Evolutionary conservation across 2,888 invertebrate species (phyloP).

Genomic region (Drosophila yooni): DNA sequence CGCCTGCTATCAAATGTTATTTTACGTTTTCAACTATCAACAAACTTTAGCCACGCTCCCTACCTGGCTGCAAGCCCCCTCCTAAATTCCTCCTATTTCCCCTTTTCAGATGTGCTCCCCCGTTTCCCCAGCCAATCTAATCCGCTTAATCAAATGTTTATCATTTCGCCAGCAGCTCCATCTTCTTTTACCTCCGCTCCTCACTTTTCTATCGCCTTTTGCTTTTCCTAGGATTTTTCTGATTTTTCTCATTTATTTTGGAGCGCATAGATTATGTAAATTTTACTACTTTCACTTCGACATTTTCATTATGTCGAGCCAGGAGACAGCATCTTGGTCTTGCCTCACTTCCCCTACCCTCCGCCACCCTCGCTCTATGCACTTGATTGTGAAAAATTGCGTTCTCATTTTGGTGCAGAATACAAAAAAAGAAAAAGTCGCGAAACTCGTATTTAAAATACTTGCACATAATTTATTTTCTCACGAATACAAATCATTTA

Average conservation of each 20-base stretch:
- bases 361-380: too few species aligned
- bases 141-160: constrained; percentile 79
- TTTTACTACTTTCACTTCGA: constrained; percentile 81
- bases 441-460: constrained; percentile 77
- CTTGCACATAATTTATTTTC: constrained; percentile 80
- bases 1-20: constrained; percentile 46
- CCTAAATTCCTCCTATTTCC: not conserved
- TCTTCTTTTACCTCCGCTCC: constrained; percentile 1
- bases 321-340: constrained; percentile 40
- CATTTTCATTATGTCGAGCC: constrained; percentile 76
- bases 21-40: constrained; percentile 42
- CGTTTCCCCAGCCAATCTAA: constrained; percentile 44
- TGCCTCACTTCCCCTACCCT: not conserved
- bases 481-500: constrained; percentile 79
- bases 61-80: constrained; percentile 27
- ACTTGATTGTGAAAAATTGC: constrained; percentile 69
- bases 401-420: constrained; percentile 58
- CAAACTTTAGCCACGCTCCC: constrained; percentile 24
- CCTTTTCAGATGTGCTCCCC: not conserved
- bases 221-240: constrained; percentile 39
- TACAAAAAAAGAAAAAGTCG: constrained; percentile 18
- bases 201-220: constrained; percentile 3
- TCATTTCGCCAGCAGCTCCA: constrained; percentile 56
- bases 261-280: constrained; percentile 79
- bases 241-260: constrained; percentile 80